Base-by-base conservation (phyloP, 2,113 vertebrate genomes). In the Tachuris rubrigastra region DNA sequence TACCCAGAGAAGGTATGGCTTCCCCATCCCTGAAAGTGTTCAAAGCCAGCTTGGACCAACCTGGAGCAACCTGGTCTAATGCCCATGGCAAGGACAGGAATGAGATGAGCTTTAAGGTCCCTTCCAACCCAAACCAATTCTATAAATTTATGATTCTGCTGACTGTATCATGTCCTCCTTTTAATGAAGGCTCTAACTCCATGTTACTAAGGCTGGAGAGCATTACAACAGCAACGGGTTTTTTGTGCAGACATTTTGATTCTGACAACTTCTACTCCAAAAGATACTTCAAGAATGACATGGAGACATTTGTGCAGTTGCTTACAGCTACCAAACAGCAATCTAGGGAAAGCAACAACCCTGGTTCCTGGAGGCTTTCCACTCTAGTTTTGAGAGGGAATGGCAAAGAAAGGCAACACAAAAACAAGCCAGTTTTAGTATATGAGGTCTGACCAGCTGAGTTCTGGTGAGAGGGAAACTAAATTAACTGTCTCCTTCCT, bases 401-500 rank as follows among this genome's bases (percentile, higher is more conserved):
- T 8, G 30, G 15, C 28, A 62, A 66, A 80, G 65, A 58, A 46
- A 66, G 19, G 17, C 46, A 39, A 24, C 9, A 9, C 10, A 13
- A 69, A 80, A 87, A 22, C 20, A 50, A 75, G 10, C 23, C 12
- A 5, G 14, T 67, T 80, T 17, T 8, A 44, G 14, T 37, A 24
- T 14, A 8, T 12, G 21, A 55, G 2, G 1, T 13, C 72, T 28
- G 85, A 50, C 44, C 3, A 5, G n/a, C 33, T 8, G 44, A 50
- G 14, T 33, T 59, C 30, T 53, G 21, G 24, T 65, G 18, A 37
- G 85, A 42, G 58, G 25, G 25, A 73, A 78, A 62, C 14, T 35
- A 16, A 55, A 41, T 74, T 22, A 50, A 67, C 50, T 81, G 76
- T 42, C 86, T 94, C 97, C 91, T 90, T 93, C 95, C 97, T 85